These are phyloP conservation scores for Acipenser ruthenus DNA, from an alignment of 2,797 vertebrate species.

Conservation along the genomic window DNA sequence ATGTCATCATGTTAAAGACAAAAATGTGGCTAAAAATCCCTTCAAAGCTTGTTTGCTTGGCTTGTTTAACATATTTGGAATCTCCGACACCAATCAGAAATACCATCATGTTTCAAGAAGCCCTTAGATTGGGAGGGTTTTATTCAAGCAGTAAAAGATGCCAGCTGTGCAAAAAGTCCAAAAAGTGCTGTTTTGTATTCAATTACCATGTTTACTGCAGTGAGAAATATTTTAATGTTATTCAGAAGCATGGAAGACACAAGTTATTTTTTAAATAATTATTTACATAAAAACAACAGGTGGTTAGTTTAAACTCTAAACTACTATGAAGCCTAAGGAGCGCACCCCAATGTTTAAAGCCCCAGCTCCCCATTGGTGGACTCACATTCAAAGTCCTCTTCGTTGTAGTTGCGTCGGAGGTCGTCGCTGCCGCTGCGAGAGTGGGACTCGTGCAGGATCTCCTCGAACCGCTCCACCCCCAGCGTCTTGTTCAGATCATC, in stretches of 20 bases:
- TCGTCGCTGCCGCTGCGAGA: constrained; percentile 67
- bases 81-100: no score
- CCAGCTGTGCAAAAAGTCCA: no score
- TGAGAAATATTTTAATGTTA: no score
- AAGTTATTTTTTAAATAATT: background rate
- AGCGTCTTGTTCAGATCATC: constrained; percentile 83
- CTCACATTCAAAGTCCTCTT: constrained; percentile 88
- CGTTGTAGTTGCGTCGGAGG: constrained; percentile 78
- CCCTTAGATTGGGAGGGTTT: no score
- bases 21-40: no score
- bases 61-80: no score
- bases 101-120: no score
- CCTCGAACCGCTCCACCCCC: constrained; percentile 83
- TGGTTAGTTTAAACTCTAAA: background rate
- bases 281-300: background rate
- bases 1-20: no score
- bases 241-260: background rate
- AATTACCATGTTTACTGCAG: no score
- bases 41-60: no score
- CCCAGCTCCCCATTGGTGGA: background rate
- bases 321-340: background rate
- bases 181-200: no score
- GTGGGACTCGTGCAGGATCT: constrained; percentile 70
- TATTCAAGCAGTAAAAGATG: no score
- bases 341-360: background rate